Conservation (phyloP, 2,797 vertebrate species). For the Ctenopoma multispine region DNA sequence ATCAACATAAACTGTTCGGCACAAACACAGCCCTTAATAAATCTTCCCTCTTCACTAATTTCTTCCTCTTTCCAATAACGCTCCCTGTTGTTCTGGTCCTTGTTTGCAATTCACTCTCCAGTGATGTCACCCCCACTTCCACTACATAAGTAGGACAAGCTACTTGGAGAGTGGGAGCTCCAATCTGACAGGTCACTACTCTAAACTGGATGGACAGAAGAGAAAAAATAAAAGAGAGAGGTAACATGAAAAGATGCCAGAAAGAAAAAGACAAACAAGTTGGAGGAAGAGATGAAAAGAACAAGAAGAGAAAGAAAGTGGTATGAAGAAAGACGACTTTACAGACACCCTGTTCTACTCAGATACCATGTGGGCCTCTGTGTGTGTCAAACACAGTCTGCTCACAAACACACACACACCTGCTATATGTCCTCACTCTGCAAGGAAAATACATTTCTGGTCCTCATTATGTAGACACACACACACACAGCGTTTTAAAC, state of each 20-base stretch:
- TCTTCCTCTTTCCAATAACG: slow-evolving; percentile 17
- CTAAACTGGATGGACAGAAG: slow-evolving; percentile 29
- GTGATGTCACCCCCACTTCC: slow-evolving; percentile 21
- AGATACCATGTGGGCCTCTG: slow-evolving; percentile 23
- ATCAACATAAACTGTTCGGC: slow-evolving; percentile 2
- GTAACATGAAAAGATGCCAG: not conserved
- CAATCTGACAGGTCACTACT: slow-evolving; percentile 59
- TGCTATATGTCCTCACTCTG: no score
- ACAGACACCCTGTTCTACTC: slow-evolving; percentile 23
- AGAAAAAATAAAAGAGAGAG: slow-evolving; percentile 20
- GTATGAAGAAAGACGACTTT: slow-evolving; percentile 7
- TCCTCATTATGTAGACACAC: not conserved
- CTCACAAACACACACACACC: slow-evolving; percentile 20
- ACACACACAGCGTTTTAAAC: slow-evolving; percentile 30
- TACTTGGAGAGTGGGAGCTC: slow-evolving; percentile 55
- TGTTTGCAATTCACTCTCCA: slow-evolving; percentile 42
- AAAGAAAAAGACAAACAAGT: not conserved
- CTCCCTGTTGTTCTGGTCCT: slow-evolving; percentile 23
- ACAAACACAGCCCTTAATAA: slow-evolving; percentile 13
- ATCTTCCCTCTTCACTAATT: slow-evolving; percentile 21
- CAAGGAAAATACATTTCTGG: no score
- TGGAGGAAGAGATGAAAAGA: not conserved
- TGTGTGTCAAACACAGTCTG: slow-evolving; percentile 41
- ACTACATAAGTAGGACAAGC: slow-evolving; percentile 57
- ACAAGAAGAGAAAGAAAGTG: slow-evolving; percentile 2